Percentiles rank a stretch among this genome's conserved stretches.
phyloP scores from a whole-genome alignment of 64 coral and sea anemone species.

The Anthopleura sola region DNA sequence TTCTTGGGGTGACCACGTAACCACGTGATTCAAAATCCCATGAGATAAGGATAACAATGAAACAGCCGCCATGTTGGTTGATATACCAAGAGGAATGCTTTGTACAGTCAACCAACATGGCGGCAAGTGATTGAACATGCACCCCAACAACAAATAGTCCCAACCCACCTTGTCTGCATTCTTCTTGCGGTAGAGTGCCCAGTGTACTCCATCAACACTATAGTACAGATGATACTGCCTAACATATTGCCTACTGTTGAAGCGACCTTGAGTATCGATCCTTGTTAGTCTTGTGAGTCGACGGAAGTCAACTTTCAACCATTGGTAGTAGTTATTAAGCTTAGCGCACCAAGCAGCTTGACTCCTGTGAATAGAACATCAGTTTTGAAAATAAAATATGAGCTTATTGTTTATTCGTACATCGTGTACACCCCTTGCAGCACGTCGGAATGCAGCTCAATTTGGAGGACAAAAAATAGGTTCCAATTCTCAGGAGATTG shows the following conservation, averaged over 20 bases:
- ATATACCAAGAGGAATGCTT: too few species aligned
- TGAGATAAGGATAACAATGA: too few species aligned
- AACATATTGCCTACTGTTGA: slow-evolving; percentile 32
- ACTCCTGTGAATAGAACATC: not conserved
- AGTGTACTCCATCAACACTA: slow-evolving; percentile 54
- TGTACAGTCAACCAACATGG: too few species aligned
- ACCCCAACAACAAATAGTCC: too few species aligned
- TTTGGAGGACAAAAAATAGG: too few species aligned
- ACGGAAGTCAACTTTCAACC: slow-evolving; percentile 61
- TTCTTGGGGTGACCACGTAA: too few species aligned
- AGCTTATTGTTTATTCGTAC: not conserved
- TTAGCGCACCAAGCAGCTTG: slow-evolving; percentile 64
- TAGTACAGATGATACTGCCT: slow-evolving; percentile 11
- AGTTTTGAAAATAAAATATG: not conserved
- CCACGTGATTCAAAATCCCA: too few species aligned
- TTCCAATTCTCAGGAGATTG: too few species aligned
- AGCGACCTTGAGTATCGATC: slow-evolving; percentile 49
- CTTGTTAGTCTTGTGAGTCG: slow-evolving; percentile 29
- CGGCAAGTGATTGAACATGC: too few species aligned
- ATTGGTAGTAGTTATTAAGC: slow-evolving; percentile 71
- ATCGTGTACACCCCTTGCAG: too few species aligned
- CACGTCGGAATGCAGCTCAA: too few species aligned
- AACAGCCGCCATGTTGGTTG: too few species aligned
- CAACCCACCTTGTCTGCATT: slow-evolving; percentile 38
- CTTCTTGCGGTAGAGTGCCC: slow-evolving; percentile 33